Evolutionary conservation across 2,888 invertebrate species (phyloP).

Genomic region (Rhingia campestris): DNA sequence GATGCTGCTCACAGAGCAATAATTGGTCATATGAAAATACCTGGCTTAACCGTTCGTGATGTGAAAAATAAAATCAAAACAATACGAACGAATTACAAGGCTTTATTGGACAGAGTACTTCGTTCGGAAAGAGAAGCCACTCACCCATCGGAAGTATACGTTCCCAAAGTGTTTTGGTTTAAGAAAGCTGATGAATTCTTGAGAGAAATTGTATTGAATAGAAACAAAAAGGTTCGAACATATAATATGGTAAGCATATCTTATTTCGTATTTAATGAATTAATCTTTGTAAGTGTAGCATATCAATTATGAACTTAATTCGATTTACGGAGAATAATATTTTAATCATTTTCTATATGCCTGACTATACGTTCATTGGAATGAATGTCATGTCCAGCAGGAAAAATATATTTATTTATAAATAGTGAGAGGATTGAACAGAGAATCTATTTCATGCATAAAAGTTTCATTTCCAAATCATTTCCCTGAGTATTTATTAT

Average conservation of each 20-base stretch:
- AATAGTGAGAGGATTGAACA: no score
- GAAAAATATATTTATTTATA: no score
- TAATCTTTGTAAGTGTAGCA: no score
- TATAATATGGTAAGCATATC: not conserved
- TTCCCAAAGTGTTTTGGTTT: conserved; percentile 52
- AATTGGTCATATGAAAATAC: conserved; percentile 18
- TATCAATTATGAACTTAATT: no score
- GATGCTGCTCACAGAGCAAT: conserved; percentile 32
- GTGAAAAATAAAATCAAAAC: conserved; percentile 59
- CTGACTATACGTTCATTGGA: no score
- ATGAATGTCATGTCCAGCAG: no score
- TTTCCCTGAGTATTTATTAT: no score
- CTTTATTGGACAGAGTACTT: conserved; percentile 19
- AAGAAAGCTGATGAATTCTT: conserved; percentile 43
- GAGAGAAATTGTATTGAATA: conserved; percentile 4
- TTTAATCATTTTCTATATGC: no score
- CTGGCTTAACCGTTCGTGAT: conserved; percentile 23
- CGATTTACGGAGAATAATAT: no score
- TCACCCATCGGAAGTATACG: conserved; percentile 6
- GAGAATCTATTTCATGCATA: no score
- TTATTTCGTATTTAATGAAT: no score
- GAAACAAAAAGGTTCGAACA: not conserved
- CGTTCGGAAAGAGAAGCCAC: not conserved
- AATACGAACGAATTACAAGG: conserved; percentile 45
- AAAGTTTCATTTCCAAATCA: no score